A percentile compares a stretch with the other conserved stretches of the same genome.
phyloP scores from a whole-genome alignment of 2,113 vertebrate species.

The Paraplagusia blochii region DNA sequence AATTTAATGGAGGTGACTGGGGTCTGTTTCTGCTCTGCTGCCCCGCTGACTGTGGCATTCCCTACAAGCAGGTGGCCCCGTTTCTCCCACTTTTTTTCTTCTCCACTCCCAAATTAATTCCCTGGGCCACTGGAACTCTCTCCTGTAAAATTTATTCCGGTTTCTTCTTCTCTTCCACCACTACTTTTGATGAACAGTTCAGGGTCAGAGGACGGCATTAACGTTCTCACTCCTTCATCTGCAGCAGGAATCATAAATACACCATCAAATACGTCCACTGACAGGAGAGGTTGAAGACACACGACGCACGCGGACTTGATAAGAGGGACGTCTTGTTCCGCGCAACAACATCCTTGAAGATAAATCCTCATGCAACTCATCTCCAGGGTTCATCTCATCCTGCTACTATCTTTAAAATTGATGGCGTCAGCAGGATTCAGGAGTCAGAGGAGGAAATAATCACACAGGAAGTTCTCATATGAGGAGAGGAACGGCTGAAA shows the following conservation, averaged over 20 bases:
- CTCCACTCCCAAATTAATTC: constrained; percentile 24
- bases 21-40: not conserved
- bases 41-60: constrained; percentile 61
- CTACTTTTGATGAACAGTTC: constrained; percentile 31
- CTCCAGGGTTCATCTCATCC: too few relatives aligned
- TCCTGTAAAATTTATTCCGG: too few relatives aligned
- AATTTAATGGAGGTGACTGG: not conserved
- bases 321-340: not conserved
- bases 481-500: not conserved
- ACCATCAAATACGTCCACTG: constrained; percentile 51
- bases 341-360: too few relatives aligned
- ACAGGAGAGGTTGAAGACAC: constrained; percentile 29
- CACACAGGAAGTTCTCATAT: too few relatives aligned
- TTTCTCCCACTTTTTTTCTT: constrained; percentile 6
- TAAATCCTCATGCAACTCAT: too few relatives aligned
- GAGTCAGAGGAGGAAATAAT: too few relatives aligned
- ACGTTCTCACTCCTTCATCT: constrained; percentile 52
- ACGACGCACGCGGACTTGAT: constrained; percentile 32
- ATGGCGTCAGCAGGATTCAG: too few relatives aligned
- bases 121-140: not conserved
- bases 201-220: constrained; percentile 32
- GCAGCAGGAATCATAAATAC: constrained; percentile 43
- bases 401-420: too few relatives aligned
- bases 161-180: constrained; percentile 4
- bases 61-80: constrained; percentile 35